Conservation (phyloP, 2,888 invertebrate genomes). For the Lochmaea crataegi region DNA sequence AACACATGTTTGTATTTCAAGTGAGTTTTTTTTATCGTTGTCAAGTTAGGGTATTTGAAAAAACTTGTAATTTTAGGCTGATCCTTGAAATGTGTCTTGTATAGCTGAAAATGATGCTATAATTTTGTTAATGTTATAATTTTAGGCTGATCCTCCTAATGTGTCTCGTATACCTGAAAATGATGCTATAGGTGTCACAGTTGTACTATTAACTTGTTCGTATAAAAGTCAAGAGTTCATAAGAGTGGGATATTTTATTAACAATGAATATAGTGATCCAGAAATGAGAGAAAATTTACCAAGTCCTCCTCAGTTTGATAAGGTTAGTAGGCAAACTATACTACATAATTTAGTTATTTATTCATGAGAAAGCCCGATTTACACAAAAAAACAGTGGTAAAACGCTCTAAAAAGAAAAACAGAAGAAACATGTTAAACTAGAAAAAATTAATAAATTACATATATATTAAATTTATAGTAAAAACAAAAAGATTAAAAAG, state of each 20-base stretch:
- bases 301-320: slow-evolving; percentile 90
- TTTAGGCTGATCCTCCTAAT: slow-evolving; percentile 94
- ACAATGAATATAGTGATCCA: slow-evolving; percentile 94
- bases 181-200: slow-evolving; percentile 98
- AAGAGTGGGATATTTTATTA: slow-evolving; percentile 97
- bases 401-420: too few relatives aligned
- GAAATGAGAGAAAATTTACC: slow-evolving; percentile 96
- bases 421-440: too few relatives aligned
- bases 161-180: slow-evolving; percentile 93
- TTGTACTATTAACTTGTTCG: slow-evolving; percentile 94
- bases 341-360: too few relatives aligned
- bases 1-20: slow-evolving; percentile 95
- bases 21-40: slow-evolving; percentile 63
- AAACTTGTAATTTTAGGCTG: slow-evolving; percentile 74
- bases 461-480: too few relatives aligned
- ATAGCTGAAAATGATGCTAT: slow-evolving; percentile 97
- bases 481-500: too few relatives aligned
- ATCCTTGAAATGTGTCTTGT: slow-evolving; percentile 92
- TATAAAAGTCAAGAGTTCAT: slow-evolving; percentile 94
- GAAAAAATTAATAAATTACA: too few relatives aligned
- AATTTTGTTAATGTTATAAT: too few relatives aligned
- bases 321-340: slow-evolving; percentile 70
- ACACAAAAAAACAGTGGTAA: too few relatives aligned
- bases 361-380: too few relatives aligned
- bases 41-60: slow-evolving; percentile 5